Evolutionary conservation across 2,797 vertebrate genomes (phyloP).

Genomic region (Hapalemur alaotrensis): DNA sequence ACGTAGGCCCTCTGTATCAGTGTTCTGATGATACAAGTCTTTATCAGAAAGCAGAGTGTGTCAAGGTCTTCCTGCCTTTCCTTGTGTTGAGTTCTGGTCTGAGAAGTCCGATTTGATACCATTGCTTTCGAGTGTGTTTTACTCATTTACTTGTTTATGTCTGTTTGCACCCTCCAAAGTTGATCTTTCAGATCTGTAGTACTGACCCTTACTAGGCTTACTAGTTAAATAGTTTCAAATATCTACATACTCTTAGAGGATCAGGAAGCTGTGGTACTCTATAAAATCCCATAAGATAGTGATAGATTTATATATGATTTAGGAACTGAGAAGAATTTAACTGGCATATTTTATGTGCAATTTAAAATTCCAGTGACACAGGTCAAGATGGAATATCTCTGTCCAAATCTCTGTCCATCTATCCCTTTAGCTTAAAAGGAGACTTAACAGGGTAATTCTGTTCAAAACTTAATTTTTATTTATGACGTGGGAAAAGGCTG

Average conservation of each 20-base stretch:
- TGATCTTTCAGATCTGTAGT: constrained; percentile 9
- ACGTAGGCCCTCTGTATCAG: background rate
- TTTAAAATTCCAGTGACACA: constrained; percentile 9
- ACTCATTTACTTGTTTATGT: background rate
- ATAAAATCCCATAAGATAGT: background rate
- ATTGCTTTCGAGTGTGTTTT: background rate
- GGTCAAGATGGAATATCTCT: background rate
- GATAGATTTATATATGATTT: background rate
- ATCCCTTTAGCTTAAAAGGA: background rate
- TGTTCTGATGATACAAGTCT: constrained; percentile 39
- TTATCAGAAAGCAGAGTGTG: constrained; percentile 18
- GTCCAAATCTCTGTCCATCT: background rate
- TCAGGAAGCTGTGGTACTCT: background rate
- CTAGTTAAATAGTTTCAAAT: background rate
- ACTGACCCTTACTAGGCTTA: background rate
- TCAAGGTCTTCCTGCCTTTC: constrained; percentile 5
- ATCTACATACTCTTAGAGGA: background rate
- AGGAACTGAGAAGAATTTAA: background rate
- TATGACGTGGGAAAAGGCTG: background rate
- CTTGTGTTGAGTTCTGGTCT: background rate
- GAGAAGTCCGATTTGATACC: background rate
- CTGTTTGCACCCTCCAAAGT: background rate
- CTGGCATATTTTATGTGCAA: background rate
- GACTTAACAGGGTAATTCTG: background rate
- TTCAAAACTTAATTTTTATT: background rate